phyloP scores from a whole-genome alignment of 2,113 vertebrate genomes.

The Hypocryptadius cinnamomeus region DNA sequence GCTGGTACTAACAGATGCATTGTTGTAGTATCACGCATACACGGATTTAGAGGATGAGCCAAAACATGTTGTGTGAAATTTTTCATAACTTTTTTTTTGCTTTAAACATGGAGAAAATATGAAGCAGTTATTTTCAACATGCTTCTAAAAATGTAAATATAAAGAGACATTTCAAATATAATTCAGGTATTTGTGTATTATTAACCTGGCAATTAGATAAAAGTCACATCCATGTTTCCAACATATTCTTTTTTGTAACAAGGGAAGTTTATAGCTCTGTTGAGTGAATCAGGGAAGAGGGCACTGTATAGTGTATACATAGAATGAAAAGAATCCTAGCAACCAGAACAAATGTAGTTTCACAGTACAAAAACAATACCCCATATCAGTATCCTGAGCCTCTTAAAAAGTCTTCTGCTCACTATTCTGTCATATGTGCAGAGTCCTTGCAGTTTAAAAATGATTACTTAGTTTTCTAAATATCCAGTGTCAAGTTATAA shows the following conservation, averaged over 20 bases:
- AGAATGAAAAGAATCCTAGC: background rate
- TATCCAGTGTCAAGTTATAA: background rate
- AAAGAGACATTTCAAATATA: background rate
- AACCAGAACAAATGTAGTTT: background rate
- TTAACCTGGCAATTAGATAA: background rate
- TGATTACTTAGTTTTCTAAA: background rate
- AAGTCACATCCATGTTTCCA: background rate
- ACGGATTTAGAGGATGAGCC: background rate
- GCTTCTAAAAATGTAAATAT: background rate
- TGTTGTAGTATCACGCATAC: background rate
- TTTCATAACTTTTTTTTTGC: background rate
- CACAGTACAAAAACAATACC: background rate
- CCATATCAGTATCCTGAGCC: background rate
- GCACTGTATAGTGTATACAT: background rate
- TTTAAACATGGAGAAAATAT: background rate
- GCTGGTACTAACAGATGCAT: background rate
- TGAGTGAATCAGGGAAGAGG: background rate
- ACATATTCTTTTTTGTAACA: background rate
- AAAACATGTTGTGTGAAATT: background rate
- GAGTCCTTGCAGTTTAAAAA: background rate
- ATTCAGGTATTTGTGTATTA: background rate
- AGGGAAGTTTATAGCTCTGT: background rate
- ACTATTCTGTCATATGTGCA: background rate
- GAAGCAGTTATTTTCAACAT: background rate
- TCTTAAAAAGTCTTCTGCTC: background rate